phyloP scores from a whole-genome alignment of 2,797 vertebrate species.

The Anomalospiza imberbis region DNA sequence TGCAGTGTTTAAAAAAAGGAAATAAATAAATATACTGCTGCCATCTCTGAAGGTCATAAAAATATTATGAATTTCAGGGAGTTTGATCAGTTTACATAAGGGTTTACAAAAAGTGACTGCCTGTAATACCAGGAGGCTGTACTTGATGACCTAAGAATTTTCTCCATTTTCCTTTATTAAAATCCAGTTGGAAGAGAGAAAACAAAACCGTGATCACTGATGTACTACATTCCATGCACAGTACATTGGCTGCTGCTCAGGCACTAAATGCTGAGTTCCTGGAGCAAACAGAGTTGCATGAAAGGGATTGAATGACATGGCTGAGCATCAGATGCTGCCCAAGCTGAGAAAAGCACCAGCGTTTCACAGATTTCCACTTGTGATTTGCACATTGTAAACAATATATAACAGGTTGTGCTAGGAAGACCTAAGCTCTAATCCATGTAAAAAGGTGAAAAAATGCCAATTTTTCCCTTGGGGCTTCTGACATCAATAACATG shows the following conservation, averaged over 20 bases:
- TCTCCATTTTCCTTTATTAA: neutral
- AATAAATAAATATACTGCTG: neutral
- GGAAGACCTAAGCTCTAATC: neutral
- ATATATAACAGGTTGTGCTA: neutral
- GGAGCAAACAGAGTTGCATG: neutral
- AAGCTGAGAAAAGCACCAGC: neutral
- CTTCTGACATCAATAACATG: neutral
- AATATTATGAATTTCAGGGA: neutral
- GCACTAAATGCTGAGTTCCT: neutral
- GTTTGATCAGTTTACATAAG: constrained; percentile 6
- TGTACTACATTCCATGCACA: neutral
- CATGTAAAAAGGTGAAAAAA: neutral
- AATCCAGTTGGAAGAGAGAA: neutral
- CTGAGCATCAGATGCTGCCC: neutral
- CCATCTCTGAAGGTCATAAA: constrained; percentile 33
- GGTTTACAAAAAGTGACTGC: neutral
- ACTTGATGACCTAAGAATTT: neutral
- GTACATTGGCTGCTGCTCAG: neutral
- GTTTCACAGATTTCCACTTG: neutral
- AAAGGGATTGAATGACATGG: neutral
- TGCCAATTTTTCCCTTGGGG: neutral
- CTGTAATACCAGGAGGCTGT: neutral
- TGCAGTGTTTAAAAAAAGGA: neutral
- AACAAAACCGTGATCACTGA: neutral
- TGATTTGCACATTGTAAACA: neutral